Percentiles rank a stretch among this genome's conserved stretches.
phyloP scores from a whole-genome alignment of 2,888 invertebrate species.

The Tipula helvola region DNA sequence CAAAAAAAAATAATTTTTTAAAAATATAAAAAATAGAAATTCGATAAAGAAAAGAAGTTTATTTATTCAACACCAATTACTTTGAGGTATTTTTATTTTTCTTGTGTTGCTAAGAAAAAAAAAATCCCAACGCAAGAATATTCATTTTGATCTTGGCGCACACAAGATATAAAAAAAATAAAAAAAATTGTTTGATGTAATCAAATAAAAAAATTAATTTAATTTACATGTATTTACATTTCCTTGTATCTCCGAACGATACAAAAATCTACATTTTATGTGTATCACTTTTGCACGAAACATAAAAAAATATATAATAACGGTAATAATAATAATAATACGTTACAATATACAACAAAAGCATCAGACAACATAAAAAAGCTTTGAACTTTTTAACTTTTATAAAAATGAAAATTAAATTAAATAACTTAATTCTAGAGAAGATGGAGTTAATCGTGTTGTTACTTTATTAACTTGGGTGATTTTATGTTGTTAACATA shows the following conservation, averaged over 20 bases:
- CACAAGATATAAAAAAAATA: not conserved
- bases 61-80: slow-evolving; percentile 4
- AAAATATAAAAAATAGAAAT: not conserved
- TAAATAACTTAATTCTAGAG: not conserved
- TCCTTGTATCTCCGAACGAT: not conserved
- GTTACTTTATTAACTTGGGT: not conserved
- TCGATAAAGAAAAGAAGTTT: not conserved
- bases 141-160: not conserved
- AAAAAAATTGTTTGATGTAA: not conserved
- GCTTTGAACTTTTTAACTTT: not conserved
- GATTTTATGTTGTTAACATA: not conserved
- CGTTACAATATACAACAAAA: not conserved
- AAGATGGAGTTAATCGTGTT: not conserved
- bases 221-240: not conserved
- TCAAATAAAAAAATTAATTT: not conserved
- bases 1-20: not conserved
- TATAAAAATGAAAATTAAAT: not conserved
- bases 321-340: not conserved
- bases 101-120: not conserved
- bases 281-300: not conserved
- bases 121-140: not conserved
- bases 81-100: not conserved
- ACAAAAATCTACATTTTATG: not conserved
- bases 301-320: not conserved
- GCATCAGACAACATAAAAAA: not conserved